Base-by-base conservation (phyloP, 64 coral and sea anemone genomes). In the Astreopora myriophthalma region DNA sequence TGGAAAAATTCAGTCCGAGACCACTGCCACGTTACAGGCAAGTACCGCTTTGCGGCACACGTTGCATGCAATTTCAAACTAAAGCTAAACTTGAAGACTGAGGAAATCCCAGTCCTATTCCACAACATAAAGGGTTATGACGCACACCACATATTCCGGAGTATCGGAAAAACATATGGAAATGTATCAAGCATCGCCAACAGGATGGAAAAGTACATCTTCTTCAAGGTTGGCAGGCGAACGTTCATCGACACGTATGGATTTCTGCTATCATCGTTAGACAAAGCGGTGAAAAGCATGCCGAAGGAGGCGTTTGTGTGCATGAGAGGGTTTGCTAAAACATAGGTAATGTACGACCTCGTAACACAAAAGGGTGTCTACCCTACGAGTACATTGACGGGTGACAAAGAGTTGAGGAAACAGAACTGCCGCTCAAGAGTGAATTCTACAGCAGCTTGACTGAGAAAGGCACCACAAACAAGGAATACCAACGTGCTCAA, bases 1-100 rank as follows among this genome's bases (percentile, higher is more conserved):
- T n/a, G 4, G 4, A 20, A 19, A 19, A 30, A 67, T 16, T 34
- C 17, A 33, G 61, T 85, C 5, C 33, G 31, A 34, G 81, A 85
- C 38, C 81, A 85, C 34, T 31, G 34, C 64, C 81, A 85, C 60
- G 7, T 85, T 9, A 85, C 61, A 30, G 81, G 81, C 6, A 28
- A 38, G 24, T 80, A 22, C 46, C 27, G 76, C 13, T 42, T 10
- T 3, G 16, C 57, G 13, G 57, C 57, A 4, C 57, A 62, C 3
- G 22, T 5, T n/a, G 22, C 57, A 14, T 62, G 57, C 57, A 20
- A 26, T 6, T 12, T 0, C 8, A 74, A 74, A 33, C 24, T 71
- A 12, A 33, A 17, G 8, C 5, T 71, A 71, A 71, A 78, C 17
- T n/a, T 9, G 1, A 44, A 48, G 22, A 78, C 37, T 19, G 19